These are phyloP conservation scores for Neogobius melanostomus DNA, from an alignment of 2,113 vertebrate species.

Conservation along the genomic window DNA sequence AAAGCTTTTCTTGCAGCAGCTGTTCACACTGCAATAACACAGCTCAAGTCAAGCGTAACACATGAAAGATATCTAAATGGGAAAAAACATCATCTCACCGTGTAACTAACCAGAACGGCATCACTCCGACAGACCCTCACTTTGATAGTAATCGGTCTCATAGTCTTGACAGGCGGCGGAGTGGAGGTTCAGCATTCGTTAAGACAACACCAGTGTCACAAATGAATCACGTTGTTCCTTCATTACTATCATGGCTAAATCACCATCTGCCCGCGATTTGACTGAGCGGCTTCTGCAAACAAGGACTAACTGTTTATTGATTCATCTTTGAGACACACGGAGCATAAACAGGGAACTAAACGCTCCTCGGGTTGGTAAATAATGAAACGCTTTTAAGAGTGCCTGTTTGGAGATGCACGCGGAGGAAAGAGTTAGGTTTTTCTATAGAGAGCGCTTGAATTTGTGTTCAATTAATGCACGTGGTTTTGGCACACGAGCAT, in stretches of 20 bases:
- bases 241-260: slow-evolving; percentile 14
- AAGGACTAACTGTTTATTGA: slow-evolving; percentile 16
- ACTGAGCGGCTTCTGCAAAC: slow-evolving; percentile 6
- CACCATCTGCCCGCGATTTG: slow-evolving; percentile 25
- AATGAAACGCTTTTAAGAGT: slow-evolving; percentile 9
- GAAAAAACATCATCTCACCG: background rate
- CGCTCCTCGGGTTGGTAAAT: slow-evolving; percentile 2
- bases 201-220: slow-evolving; percentile 19
- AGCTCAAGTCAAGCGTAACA: background rate
- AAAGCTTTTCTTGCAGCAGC: background rate
- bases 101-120: background rate
- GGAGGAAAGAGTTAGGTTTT: slow-evolving; percentile 26
- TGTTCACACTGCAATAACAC: background rate
- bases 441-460: slow-evolving; percentile 28
- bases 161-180: background rate
- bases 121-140: background rate
- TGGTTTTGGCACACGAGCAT: too few species aligned
- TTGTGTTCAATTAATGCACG: background rate
- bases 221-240: slow-evolving; percentile 10
- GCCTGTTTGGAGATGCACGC: slow-evolving; percentile 18
- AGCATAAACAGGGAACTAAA: slow-evolving; percentile 6
- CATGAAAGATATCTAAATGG: slow-evolving; percentile 7
- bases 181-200: slow-evolving; percentile 6
- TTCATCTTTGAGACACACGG: background rate
- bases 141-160: background rate